Evolutionary conservation across 2,797 vertebrate genomes (phyloP), one percentile per base, ranked within the genome.

Genomic region (Periparus ater): DNA sequence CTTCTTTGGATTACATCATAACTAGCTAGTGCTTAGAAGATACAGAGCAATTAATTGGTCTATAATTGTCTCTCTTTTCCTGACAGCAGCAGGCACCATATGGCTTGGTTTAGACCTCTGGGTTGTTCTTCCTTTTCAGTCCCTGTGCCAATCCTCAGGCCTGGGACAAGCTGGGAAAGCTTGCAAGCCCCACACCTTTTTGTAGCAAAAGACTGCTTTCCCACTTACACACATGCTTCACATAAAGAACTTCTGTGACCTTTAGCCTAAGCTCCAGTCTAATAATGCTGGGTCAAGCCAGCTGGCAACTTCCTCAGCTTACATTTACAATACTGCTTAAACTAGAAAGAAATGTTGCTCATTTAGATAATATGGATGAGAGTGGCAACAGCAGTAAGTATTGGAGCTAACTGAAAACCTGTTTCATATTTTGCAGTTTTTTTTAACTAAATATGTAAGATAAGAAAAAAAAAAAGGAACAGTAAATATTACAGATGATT

Each of bases 41-140:
- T 20, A 91, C 19, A 71, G 42, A 91, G 51, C 74, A 93, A 96
- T 91, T 96, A 95, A 96, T 22, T 82, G 61, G 60, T 79, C 45
- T 86, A 10, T 62, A 81, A 93, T 55, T 32, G 71, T 54, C 85
- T 81, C 18, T 92, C 87, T 90, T 85, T 75, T 86, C 67, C 89
- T 91, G 89, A 94, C 60, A 95, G 89, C 88, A 94, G 34, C 77
- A 95, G 77, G 83, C 81, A 96, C 85, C 95, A 95, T 95, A 95
- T 84, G 93, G 91, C 89, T 54, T 53, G 50, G 63, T 89, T 96
- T 63, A 93, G 57, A 80, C 73, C 91, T 90, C 76, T 11, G 55
- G 11, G 48, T 27, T 88, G 77, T 88, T 95, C 93, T 93, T 95
- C 89, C 91, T 93, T 87, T 89, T 92, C 73, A 86, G 54, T 57